Evolutionary conservation across 2,888 invertebrate species (phyloP).

Genomic region (Endotricha flammealis): DNA sequence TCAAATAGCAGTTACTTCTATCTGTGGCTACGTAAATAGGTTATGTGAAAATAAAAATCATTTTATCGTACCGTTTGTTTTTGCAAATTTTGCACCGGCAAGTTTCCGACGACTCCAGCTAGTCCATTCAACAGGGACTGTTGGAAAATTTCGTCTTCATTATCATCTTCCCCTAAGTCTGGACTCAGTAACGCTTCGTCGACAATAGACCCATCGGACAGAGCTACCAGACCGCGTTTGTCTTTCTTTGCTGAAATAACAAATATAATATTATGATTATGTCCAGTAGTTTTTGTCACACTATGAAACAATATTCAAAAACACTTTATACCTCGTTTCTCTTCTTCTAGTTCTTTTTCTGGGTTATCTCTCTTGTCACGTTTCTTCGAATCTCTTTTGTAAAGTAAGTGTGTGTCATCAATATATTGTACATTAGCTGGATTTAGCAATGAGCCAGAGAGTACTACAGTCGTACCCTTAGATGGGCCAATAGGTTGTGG

Average conservation of each 20-base stretch:
- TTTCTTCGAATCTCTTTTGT: conserved; percentile 66
- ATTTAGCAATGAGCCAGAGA: conserved; percentile 69
- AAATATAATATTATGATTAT: conserved; percentile 15
- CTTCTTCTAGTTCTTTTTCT: conserved; percentile 55
- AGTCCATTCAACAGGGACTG: conserved; percentile 80
- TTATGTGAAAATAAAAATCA: neutral
- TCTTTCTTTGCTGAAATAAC: conserved; percentile 64
- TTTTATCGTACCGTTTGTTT: conserved; percentile 69
- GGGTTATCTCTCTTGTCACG: conserved; percentile 71
- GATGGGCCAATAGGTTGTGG: conserved; percentile 41
- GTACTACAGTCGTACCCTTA: conserved; percentile 50
- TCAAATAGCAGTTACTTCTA: too few relatives aligned
- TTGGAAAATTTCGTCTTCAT: conserved; percentile 63
- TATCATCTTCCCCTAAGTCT: conserved; percentile 40
- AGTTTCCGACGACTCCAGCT: conserved; percentile 83
- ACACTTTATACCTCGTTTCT: conserved; percentile 36
- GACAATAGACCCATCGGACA: conserved; percentile 83
- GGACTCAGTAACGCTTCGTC: conserved; percentile 79
- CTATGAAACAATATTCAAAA: conserved; percentile 6
- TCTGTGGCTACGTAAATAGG: too few relatives aligned
- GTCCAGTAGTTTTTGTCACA: neutral
- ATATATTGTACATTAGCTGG: conserved; percentile 81
- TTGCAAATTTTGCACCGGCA: conserved; percentile 79
- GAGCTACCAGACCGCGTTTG: conserved; percentile 81
- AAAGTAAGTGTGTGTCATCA: conserved; percentile 76